Evolutionary conservation across 2,797 vertebrate genomes (phyloP).

Genomic region (Capromys pilorides): DNA sequence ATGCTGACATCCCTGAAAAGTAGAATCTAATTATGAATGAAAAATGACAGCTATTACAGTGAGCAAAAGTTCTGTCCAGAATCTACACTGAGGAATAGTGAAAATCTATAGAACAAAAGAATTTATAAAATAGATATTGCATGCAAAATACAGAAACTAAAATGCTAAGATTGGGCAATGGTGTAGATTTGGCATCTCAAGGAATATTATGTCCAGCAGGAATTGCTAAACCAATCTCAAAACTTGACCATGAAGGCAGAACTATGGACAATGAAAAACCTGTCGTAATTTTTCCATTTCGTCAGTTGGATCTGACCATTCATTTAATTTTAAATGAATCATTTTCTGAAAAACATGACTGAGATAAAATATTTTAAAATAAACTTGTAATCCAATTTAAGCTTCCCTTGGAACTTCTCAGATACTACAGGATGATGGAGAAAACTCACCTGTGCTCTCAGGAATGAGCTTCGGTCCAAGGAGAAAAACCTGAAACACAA

Average conservation of each 20-base stretch:
- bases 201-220: background rate
- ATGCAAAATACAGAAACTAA: background rate
- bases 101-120: too few relatives aligned
- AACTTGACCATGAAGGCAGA: background rate
- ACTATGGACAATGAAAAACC: background rate
- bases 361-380: background rate
- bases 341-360: background rate
- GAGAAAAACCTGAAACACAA: background rate
- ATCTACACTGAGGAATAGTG: too few relatives aligned
- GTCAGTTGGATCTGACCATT: background rate
- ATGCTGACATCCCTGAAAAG: background rate
- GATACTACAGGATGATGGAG: background rate
- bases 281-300: background rate
- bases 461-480: background rate
- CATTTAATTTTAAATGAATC: background rate
- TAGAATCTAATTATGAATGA: background rate
- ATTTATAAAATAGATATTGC: too few relatives aligned
- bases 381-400: background rate
- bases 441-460: background rate
- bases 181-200: background rate
- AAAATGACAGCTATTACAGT: background rate
- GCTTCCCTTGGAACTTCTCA: background rate
- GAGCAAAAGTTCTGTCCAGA: too few relatives aligned
- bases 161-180: background rate
- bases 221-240: background rate